Conservation (phyloP, 2,113 vertebrate genomes). For the Prochilodus magdalenae region DNA sequence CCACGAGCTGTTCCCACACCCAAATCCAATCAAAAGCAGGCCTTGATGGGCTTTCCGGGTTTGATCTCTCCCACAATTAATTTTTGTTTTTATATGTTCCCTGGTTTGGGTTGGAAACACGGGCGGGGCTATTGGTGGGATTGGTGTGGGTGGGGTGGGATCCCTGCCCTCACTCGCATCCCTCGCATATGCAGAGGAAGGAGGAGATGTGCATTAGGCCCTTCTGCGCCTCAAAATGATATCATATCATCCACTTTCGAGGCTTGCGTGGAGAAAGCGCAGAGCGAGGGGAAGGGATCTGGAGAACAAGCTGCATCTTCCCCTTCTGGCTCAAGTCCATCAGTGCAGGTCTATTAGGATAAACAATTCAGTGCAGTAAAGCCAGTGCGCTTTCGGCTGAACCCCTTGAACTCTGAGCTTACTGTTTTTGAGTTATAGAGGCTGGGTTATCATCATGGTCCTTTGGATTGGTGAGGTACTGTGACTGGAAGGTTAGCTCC, state of each 20-base stretch:
- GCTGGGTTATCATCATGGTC: no score
- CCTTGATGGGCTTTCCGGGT: constrained; percentile 51
- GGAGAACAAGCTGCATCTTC: not conserved
- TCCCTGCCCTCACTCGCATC: not conserved
- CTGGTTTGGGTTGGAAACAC: constrained; percentile 41
- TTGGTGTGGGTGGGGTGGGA: not conserved
- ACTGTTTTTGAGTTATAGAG: no score
- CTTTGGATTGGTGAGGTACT: no score
- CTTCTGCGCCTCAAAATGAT: constrained; percentile 46
- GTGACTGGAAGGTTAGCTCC: no score
- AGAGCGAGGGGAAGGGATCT: not conserved
- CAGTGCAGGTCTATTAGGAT: not conserved
- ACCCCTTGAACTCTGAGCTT: no score
- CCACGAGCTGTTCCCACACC: constrained; percentile 46
- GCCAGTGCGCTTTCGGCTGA: not conserved
- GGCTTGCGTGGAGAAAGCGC: constrained; percentile 29
- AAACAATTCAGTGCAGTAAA: no score
- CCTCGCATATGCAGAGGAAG: constrained; percentile 16
- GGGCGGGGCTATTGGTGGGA: constrained; percentile 29
- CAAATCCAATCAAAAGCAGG: constrained; percentile 46
- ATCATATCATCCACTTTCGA: constrained; percentile 44
- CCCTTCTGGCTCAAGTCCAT: not conserved
- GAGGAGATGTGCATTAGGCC: constrained; percentile 27
- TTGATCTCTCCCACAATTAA: constrained; percentile 54
- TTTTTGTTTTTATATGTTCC: constrained; percentile 55